Conservation (phyloP, 1,140 invertebrate genomes). For the Battus philenor region DNA sequence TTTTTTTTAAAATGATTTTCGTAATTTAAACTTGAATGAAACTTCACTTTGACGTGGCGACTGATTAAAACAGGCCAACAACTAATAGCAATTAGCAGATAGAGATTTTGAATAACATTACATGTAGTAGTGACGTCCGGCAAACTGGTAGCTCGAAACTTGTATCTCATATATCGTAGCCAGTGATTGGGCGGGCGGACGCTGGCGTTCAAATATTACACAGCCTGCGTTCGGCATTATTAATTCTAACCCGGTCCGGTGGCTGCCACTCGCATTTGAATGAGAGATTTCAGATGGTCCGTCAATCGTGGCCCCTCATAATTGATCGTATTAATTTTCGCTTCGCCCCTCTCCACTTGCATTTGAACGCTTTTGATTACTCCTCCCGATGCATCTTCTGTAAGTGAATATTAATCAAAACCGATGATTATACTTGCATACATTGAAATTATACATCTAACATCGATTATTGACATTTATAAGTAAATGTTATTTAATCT, state of each 20-base stretch:
- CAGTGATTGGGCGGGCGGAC: constrained; percentile 3
- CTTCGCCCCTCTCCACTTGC: constrained; percentile 5
- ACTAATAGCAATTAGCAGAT: background rate
- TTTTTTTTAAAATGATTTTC: too few relatives aligned
- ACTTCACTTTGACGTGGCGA: too few relatives aligned
- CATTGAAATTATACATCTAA: too few relatives aligned
- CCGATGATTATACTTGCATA: too few relatives aligned
- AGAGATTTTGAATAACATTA: constrained; percentile 8
- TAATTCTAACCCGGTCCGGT: constrained; percentile 41
- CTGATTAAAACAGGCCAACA: too few relatives aligned
- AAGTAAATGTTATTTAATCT: too few relatives aligned
- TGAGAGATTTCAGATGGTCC: constrained; percentile 51
- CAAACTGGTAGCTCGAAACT: background rate
- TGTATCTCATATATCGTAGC: too few relatives aligned
- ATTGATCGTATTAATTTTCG: constrained; percentile 49
- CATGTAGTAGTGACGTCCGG: background rate
- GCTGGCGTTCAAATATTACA: constrained; percentile 26
- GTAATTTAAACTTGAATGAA: too few relatives aligned
- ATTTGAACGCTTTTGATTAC: constrained; percentile 9
- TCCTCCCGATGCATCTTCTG: too few relatives aligned
- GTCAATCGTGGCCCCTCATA: constrained; percentile 42
- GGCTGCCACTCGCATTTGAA: constrained; percentile 44
- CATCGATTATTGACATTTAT: too few relatives aligned
- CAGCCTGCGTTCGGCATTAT: constrained; percentile 32
- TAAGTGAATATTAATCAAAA: too few relatives aligned